Percentiles rank a stretch among this genome's conserved stretches.
Evolutionary conservation across 2,113 vertebrate genomes (phyloP).

Genomic region (Cacatua alba): DNA sequence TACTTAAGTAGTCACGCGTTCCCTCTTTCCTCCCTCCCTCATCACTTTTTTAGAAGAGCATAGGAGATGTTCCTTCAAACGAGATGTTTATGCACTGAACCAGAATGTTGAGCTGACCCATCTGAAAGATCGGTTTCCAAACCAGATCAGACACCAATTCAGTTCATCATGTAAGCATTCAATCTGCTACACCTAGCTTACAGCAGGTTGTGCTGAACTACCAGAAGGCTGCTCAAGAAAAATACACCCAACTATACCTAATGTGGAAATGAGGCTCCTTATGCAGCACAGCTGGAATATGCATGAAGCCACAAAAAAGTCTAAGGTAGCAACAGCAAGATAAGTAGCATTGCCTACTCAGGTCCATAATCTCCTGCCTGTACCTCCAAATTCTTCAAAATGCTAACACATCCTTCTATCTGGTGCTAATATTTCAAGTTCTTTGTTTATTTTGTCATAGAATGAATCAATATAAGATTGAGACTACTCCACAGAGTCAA

Average conservation of each 20-base stretch:
- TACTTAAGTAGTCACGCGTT: neutral
- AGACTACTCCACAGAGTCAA: neutral
- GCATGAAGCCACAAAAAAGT: neutral
- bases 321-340: neutral
- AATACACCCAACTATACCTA: neutral
- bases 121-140: neutral
- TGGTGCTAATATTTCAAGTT: neutral
- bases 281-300: neutral
- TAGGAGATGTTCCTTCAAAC: neutral
- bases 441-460: neutral
- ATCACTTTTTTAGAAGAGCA: neutral
- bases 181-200: neutral
- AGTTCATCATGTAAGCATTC: neutral
- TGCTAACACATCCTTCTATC: neutral
- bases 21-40: neutral
- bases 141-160: neutral
- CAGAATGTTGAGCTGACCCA: neutral
- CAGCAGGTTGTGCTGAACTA: neutral
- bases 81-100: neutral
- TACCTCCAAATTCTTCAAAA: neutral
- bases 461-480: neutral
- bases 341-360: neutral
- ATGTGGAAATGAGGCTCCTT: neutral
- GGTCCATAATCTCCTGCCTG: neutral
- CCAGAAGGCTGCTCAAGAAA: neutral